Evolutionary conservation across 2,888 invertebrate genomes (phyloP), one percentile per base, ranked within the genome.

Genomic region (Lasius fuliginosus): DNA sequence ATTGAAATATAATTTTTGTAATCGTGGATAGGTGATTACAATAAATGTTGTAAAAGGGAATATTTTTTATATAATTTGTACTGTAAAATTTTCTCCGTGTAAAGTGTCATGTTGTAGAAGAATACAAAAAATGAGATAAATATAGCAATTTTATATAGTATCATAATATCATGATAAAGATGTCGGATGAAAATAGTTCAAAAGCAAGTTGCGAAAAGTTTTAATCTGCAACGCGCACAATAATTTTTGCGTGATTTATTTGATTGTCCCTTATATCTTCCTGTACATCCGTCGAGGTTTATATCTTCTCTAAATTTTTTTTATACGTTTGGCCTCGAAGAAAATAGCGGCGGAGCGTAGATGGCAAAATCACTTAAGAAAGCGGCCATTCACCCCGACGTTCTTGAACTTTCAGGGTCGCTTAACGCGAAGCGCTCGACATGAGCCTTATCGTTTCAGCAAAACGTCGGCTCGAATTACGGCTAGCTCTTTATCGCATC

Each of bases 361-460:
- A 85, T 88, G 87, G 83, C 85, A 71, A 87, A 90, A 88, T 88
- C 87, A 82, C 84, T 83, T 62, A 27, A 15, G 53, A 60, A 71
- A 74, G 84, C 90, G 94, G 93, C 85, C 94, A 90, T 94, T 94
- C 92, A 94, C 92, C 94, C 18, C 92, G 85, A 84, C 91, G 94
- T 92, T 93, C 94, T 94, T 94, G 94, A 94, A 94, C 94, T 93
- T 93, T 94, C 94, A 94, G 94, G 94, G 94, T 94, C 94, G 92
- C 91, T 91, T 85, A 64, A 85, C 83, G 88, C 76, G 84, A 49
- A 77, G 81, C 71, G 56, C 79, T 73, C 85, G 75, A 84, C 71
- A 64, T 75, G 56, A 23, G 69, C 79, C 88, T 92, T 91, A 91
- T 92, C 92, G 86, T 87, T 88, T 88, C 77, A 89, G 76, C 87